These are phyloP conservation scores for human DNA, from an alignment of 2,113 vertebrate genomes.

Conservation along the genomic window DNA sequence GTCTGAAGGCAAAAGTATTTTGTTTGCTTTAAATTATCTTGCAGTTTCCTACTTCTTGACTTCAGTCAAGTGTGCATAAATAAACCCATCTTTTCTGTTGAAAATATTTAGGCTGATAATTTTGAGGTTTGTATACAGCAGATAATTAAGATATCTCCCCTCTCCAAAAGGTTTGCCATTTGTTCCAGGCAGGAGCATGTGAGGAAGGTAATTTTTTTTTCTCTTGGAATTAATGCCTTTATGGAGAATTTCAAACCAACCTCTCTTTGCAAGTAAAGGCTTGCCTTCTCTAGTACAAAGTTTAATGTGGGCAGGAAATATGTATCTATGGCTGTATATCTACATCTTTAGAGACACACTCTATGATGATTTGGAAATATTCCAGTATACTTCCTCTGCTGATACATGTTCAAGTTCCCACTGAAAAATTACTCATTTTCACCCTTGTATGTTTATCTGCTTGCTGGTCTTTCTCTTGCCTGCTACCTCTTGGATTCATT, in stretches of 20 bases:
- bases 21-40: slow-evolving; percentile 6
- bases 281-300: not conserved
- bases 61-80: not conserved
- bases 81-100: not conserved
- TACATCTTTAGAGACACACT: not conserved
- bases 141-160: not conserved
- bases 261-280: not conserved
- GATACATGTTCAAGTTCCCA: not conserved
- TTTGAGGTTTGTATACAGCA: not conserved
- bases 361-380: not conserved
- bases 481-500: not conserved
- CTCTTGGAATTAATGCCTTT: slow-evolving; percentile 25
- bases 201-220: slow-evolving; percentile 7
- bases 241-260: slow-evolving; percentile 5
- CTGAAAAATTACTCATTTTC: slow-evolving; percentile 31
- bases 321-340: not conserved
- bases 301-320: not conserved
- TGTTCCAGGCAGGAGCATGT: not conserved
- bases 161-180: not conserved
- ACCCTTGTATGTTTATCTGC: slow-evolving; percentile 5
- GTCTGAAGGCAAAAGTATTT: slow-evolving; percentile 38
- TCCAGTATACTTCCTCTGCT: slow-evolving; percentile 32
- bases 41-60: not conserved
- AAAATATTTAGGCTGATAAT: not conserved
- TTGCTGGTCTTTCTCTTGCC: not conserved